These are phyloP conservation scores for Margaritifera margaritifera DNA, from an alignment of 2,888 invertebrate genomes.

Conservation along the genomic window DNA sequence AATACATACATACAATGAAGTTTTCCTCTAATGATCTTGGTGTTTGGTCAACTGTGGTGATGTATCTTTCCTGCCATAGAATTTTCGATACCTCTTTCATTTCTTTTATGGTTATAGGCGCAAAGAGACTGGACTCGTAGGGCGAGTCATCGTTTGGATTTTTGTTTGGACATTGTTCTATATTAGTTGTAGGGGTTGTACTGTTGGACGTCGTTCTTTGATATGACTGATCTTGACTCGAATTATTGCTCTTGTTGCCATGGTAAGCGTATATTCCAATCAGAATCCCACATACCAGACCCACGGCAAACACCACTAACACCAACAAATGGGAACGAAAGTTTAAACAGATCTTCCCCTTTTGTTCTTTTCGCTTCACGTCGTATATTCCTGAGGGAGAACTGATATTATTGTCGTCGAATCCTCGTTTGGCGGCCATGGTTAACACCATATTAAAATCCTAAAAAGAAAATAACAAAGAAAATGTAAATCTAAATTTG, in stretches of 20 bases:
- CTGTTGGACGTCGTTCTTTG: too few relatives aligned
- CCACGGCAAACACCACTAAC: conserved; percentile 27
- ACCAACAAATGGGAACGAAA: conserved; percentile 8
- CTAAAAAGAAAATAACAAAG: too few relatives aligned
- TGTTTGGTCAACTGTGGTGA: conserved; percentile 22
- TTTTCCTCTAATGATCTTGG: conserved; percentile 28
- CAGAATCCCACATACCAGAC: conserved; percentile 28
- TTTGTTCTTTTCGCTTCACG: too few relatives aligned
- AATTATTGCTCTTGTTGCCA: conserved; percentile 2
- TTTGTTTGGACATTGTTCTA: conserved; percentile 17
- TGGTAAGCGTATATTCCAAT: conserved; percentile 35
- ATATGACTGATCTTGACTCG: too few relatives aligned
- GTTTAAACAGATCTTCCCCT: too few relatives aligned
- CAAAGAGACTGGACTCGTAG: conserved; percentile 33
- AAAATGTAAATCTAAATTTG: too few relatives aligned
- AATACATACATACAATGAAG: conserved; percentile 41
- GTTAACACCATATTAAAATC: too few relatives aligned
- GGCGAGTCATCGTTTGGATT: conserved; percentile 20
- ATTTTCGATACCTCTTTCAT: conserved; percentile 33
- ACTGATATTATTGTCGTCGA: too few relatives aligned
- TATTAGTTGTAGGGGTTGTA: not conserved
- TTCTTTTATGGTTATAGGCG: conserved; percentile 37
- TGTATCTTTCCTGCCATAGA: conserved; percentile 15
- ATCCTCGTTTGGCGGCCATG: too few relatives aligned
- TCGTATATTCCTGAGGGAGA: too few relatives aligned